Conservation (phyloP, 2,113 vertebrate genomes). For the Shinisaurus crocodilurus region DNA sequence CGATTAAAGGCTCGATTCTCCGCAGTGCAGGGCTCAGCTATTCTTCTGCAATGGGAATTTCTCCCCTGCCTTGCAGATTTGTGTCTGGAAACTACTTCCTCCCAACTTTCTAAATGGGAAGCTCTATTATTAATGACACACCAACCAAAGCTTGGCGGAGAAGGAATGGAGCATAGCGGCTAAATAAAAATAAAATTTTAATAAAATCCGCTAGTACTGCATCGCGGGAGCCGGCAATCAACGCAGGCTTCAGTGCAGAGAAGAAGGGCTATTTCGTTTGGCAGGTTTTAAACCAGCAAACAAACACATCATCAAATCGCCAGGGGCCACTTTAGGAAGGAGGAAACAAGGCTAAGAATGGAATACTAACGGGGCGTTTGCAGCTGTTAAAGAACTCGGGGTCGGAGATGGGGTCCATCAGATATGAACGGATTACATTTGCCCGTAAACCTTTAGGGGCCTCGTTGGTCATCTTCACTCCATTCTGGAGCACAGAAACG, state of each 20-base stretch:
- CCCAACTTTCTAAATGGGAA: constrained; percentile 50
- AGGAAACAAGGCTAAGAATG: constrained; percentile 15
- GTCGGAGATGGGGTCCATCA: constrained; percentile 91
- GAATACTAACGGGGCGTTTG: constrained; percentile 82
- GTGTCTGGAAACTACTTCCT: constrained; percentile 53
- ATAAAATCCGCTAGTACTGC: constrained; percentile 55
- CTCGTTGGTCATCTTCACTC: constrained; percentile 93
- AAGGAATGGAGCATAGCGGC: constrained; percentile 34
- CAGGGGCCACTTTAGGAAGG: constrained; percentile 5
- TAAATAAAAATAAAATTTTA: constrained; percentile 73
- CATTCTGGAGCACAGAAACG: constrained; percentile 89
- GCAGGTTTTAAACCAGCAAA: constrained; percentile 1
- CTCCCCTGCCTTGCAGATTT: constrained; percentile 57
- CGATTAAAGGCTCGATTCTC: constrained; percentile 60
- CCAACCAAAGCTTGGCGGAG: constrained; percentile 45
- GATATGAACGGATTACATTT: constrained; percentile 87
- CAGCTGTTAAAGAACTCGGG: constrained; percentile 85
- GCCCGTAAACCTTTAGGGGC: constrained; percentile 88
- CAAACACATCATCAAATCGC: neutral
- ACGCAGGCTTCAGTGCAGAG: constrained; percentile 30
- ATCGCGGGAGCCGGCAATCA: constrained; percentile 52
- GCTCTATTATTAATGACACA: constrained; percentile 50
- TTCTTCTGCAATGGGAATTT: constrained; percentile 65
- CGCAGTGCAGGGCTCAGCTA: constrained; percentile 57
- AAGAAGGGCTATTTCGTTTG: constrained; percentile 37